phyloP scores from a whole-genome alignment of 2,888 invertebrate genomes.

The Pyralis farinalis region DNA sequence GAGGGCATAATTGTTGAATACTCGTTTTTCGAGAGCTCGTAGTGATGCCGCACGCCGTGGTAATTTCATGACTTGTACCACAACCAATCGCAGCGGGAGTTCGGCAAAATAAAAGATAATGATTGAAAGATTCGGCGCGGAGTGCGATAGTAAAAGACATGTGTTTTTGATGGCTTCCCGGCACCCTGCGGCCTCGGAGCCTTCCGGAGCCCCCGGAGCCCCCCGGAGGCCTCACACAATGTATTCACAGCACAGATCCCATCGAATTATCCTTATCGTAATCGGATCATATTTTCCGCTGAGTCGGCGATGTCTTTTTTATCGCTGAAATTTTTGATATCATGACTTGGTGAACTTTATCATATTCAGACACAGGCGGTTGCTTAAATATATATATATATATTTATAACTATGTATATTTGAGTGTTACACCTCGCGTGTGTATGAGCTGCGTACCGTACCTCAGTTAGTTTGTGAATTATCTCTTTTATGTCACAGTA shows the following conservation, averaged over 20 bases:
- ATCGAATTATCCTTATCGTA: background rate
- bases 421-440: no score
- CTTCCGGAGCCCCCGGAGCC: background rate
- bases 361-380: no score
- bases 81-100: constrained; percentile 23
- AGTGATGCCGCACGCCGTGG: no score
- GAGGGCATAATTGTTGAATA: no score
- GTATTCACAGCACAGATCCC: background rate
- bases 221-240: no score
- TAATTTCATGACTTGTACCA: constrained; percentile 19
- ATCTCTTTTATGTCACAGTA: no score
- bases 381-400: no score
- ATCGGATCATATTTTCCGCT: background rate
- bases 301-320: background rate
- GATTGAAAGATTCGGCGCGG: constrained; percentile 51
- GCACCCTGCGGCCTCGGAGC: background rate
- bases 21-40: no score
- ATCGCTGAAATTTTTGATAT: background rate
- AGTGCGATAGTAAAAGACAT: constrained; percentile 43
- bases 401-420: no score
- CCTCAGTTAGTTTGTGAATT: no score
- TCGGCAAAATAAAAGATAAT: constrained; percentile 51
- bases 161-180: constrained; percentile 42
- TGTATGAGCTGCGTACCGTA: no score
- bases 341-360: no score